A percentile compares a stretch with the other conserved stretches of the same genome.
These are phyloP conservation scores for Anadara kagoshimensis DNA, from an alignment of 1,140 invertebrate species.

Conservation along the genomic window DNA sequence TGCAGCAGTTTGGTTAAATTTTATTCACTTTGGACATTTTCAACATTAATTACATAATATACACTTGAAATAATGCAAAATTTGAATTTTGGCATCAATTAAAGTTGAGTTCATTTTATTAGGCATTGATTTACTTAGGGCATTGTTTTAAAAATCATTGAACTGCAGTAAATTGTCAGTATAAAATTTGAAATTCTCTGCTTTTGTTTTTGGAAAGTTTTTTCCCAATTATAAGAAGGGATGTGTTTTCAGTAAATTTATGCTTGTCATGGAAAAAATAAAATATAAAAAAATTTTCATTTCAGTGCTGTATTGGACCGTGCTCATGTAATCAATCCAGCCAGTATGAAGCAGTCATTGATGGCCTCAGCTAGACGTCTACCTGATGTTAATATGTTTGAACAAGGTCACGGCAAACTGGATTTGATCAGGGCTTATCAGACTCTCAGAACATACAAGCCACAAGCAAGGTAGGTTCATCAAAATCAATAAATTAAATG, in stretches of 20 bases:
- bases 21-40: too few relatives aligned
- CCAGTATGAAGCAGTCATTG: conserved; percentile 95
- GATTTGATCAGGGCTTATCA: conserved; percentile 91
- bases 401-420: conserved; percentile 93
- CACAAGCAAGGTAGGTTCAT: conserved; percentile 81
- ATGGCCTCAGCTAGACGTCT: conserved; percentile 90
- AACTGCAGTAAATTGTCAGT: too few relatives aligned
- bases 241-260: not conserved
- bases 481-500: too few relatives aligned
- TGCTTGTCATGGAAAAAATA: not conserved
- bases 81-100: too few relatives aligned
- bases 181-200: not conserved
- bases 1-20: too few relatives aligned
- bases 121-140: too few relatives aligned
- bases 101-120: too few relatives aligned
- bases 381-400: conserved; percentile 94
- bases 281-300: conserved; percentile 1
- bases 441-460: conserved; percentile 85
- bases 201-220: not conserved
- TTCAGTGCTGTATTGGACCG: conserved; percentile 76
- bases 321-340: conserved; percentile 86
- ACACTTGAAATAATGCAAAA: too few relatives aligned
- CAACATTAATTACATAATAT: too few relatives aligned
- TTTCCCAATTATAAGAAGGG: not conserved
- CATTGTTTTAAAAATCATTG: too few relatives aligned